Percentiles rank a stretch among this genome's conserved stretches.
Conservation (phyloP, 1,140 invertebrate species). For the Holcopasites calliopsidis region DNA sequence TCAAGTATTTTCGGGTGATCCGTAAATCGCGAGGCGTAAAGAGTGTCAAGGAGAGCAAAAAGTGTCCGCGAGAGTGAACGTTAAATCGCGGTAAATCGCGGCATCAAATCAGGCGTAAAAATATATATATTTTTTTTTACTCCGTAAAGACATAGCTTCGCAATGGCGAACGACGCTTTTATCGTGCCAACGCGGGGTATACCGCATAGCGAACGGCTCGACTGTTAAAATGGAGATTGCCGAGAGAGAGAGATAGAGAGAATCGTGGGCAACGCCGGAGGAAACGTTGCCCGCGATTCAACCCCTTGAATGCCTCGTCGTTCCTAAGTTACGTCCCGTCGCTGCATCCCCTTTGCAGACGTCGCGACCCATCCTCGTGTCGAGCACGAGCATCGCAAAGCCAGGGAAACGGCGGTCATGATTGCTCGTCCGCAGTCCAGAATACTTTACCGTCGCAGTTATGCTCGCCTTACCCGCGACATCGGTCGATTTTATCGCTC, state of each 20-base stretch:
- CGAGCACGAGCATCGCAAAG: constrained; percentile 31
- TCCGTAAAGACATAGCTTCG: neutral
- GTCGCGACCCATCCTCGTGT: constrained; percentile 1
- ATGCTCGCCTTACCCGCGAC: neutral
- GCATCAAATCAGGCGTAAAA: constrained; percentile 21
- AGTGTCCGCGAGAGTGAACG: neutral
- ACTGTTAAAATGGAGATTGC: constrained; percentile 47
- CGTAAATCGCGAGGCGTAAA: neutral
- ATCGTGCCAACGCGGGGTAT: constrained; percentile 10
- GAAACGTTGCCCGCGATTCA: constrained; percentile 59
- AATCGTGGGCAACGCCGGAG: constrained; percentile 59
- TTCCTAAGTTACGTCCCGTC: constrained; percentile 42
- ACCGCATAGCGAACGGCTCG: neutral
- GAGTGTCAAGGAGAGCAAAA: neutral
- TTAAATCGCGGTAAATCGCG: constrained; percentile 6
- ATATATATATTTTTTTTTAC: constrained; percentile 27
- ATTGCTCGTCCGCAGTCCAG: constrained; percentile 63
- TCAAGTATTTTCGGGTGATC: neutral
- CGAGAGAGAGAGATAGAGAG: constrained; percentile 35
- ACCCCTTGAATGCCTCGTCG: constrained; percentile 57
- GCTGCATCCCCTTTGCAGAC: constrained; percentile 25
- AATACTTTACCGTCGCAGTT: constrained; percentile 41
- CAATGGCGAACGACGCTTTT: constrained; percentile 6
- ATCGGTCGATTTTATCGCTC: neutral
- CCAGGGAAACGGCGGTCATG: constrained; percentile 53